Base-by-base conservation (phyloP, 2,888 invertebrate species). In the Tanytarsus gracilentus region DNA sequence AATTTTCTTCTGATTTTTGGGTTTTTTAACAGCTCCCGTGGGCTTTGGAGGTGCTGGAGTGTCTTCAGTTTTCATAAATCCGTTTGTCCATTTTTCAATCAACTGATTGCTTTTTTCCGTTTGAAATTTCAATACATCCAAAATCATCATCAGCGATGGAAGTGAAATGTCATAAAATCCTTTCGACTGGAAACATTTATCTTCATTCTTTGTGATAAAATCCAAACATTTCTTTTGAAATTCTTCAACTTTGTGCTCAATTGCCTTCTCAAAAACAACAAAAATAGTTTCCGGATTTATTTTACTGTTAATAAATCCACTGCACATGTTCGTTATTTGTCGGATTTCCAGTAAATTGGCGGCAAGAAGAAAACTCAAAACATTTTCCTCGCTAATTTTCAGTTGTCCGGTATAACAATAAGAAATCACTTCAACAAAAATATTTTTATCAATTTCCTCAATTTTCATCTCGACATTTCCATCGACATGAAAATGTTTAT, bases 161-260 rank as follows among this genome's bases (percentile, higher is more conserved):
- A 58, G 4, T 2, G 29, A 2, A 44, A 58, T 44, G 2, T 58
- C 23, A 7, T 11, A 25, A 21, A 58, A 58, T 21, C 58, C 58
- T 58, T 58, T 48, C 2, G 58, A 58, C 21, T 8, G 21, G 29
- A 58, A 58, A 9, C 44, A 44, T 30, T 58, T 44, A 21, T 25
- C 30, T 29, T 58, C 58, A 21, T 58, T 58, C 7, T 44, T 30
- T 1, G 11, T 30, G 4, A 58, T 58, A 14, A 21, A 58, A 14
- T 58, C 48, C 23, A 58, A 21, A n/a, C 58, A 58, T 21, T 48
- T 58, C 14, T 27, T 48, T 14, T 44, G 25, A n/a, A 44, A 58
- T 16, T 14, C 7, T 27, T 58, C 58, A 6, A n/a, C 48, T 1
- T 48, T 25, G 1, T 23, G 5, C 7, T 44, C 30, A 26, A 49